Conservation (phyloP, 1,140 invertebrate species). For the Nautilus pompilius region DNA sequence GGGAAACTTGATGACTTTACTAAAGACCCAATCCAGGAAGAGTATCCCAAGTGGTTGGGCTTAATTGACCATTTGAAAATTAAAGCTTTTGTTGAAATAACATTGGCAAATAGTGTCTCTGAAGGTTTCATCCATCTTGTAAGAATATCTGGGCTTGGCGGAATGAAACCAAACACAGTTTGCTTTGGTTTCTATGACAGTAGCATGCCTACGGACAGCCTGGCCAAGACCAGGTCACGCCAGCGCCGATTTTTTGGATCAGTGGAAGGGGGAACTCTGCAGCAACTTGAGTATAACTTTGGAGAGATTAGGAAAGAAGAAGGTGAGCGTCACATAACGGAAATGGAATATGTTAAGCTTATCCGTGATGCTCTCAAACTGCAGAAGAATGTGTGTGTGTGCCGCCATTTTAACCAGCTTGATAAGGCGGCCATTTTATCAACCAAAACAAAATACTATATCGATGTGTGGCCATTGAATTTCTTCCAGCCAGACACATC, state of each 20-base stretch:
- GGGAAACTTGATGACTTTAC: slow-evolving; percentile 41
- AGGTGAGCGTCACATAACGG: slow-evolving; percentile 40
- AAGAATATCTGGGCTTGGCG: slow-evolving; percentile 88
- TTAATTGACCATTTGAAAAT: slow-evolving; percentile 84
- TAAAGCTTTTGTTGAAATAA: slow-evolving; percentile 96
- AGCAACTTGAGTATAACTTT: slow-evolving; percentile 29
- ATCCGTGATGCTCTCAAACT: slow-evolving; percentile 80
- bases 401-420: slow-evolving; percentile 82
- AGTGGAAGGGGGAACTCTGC: slow-evolving; percentile 12
- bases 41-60: slow-evolving; percentile 78
- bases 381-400: slow-evolving; percentile 92
- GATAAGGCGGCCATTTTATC: slow-evolving; percentile 59
- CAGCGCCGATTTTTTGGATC: slow-evolving; percentile 25
- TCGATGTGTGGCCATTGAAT: slow-evolving; percentile 90
- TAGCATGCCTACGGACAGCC: slow-evolving; percentile 30
- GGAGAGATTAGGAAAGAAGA: slow-evolving; percentile 35
- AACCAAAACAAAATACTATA: slow-evolving; percentile 60
- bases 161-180: slow-evolving; percentile 99
- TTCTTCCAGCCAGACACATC: slow-evolving; percentile 50
- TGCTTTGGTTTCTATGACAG: slow-evolving; percentile 73
- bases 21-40: slow-evolving; percentile 56
- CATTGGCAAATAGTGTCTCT: slow-evolving; percentile 77
- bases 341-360: slow-evolving; percentile 82
- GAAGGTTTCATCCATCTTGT: slow-evolving; percentile 91
- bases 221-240: slow-evolving; percentile 18